These are phyloP conservation scores for Oncopodura yosiiana DNA, from an alignment of 1,140 invertebrate genomes.

Conservation along the genomic window DNA sequence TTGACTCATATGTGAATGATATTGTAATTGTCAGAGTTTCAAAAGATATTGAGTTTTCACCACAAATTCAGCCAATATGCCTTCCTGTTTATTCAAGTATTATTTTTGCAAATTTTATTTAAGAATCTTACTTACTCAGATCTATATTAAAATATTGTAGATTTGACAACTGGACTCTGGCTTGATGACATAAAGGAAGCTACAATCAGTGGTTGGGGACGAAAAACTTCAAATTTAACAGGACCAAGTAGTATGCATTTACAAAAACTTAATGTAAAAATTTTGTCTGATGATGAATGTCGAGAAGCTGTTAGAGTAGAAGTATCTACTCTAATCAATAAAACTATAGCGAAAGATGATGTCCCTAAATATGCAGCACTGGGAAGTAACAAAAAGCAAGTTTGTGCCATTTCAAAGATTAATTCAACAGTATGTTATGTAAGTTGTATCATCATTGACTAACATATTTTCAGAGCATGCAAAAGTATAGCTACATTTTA, in stretches of 20 bases:
- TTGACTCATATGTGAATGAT: conserved; percentile 26
- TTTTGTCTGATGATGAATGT: conserved; percentile 22
- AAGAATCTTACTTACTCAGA: too few species aligned
- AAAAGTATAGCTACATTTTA: not conserved
- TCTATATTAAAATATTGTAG: too few species aligned
- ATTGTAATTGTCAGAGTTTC: conserved; percentile 25
- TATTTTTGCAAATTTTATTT: too few species aligned
- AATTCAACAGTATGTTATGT: conserved; percentile 30
- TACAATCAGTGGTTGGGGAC: conserved; percentile 22
- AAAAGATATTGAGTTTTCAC: conserved; percentile 9
- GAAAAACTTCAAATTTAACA: not conserved
- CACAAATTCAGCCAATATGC: conserved; percentile 25
- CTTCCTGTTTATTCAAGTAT: conserved; percentile 9
- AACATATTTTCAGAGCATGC: not conserved
- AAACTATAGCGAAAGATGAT: conserved; percentile 9
- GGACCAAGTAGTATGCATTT: not conserved
- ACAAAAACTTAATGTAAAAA: conserved; percentile 27
- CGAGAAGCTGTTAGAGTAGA: conserved; percentile 11
- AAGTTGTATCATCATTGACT: not conserved
- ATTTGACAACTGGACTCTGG: too few species aligned
- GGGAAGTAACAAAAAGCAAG: conserved; percentile 16
- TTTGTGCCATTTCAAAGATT: conserved; percentile 27
- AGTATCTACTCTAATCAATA: conserved; percentile 5
- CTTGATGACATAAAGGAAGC: conserved; percentile 14
- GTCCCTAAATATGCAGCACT: conserved; percentile 11